Base-by-base conservation (phyloP, 2,888 invertebrate species). In the Agonopterix arenella region DNA sequence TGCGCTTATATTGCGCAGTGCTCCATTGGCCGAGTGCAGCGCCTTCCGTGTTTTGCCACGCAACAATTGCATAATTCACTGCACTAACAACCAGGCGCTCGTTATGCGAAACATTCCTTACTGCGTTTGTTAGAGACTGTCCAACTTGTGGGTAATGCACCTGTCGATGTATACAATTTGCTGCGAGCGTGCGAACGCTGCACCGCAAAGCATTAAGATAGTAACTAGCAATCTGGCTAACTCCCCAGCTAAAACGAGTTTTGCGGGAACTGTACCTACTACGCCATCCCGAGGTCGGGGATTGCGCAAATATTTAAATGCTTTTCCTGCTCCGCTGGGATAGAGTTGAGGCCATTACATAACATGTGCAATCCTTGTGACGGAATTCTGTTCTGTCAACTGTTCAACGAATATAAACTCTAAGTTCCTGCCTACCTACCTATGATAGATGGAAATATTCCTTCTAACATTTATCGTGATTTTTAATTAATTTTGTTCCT, bases 21-120 rank as follows among this genome's bases (percentile, higher is more conserved):
- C 80, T 84, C 85, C 72, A 83, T 80, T 85, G 83, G 78, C 80
- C 85, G 80, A 85, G 72, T 84, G 80, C 69, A 73, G 62, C 67
- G 75, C 73, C 84, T 86, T 86, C 86, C 86, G 84, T 70, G 76
- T 85, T 73, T 70, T 61, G 73, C 74, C 79, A 83, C 79, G 80
- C 79, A 79, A 81, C 64, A 45, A 64, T 84, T 84, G 71, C 80
- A 70, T 80, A 80, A 84, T 66, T 55, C 52, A 57, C 58, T 63
- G 58, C 60, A 59, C 62, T 58, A 60, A 53, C 60, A 56, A 57
- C 47, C 42, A 36, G 45, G 45, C 48, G 58, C 57, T 54, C 50
- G 52, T 50, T 44, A 51, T 50, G 49, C 54, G 55, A 53, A 49
- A 52, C 53, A 56, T 68, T 58, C 70, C 70, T 66, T 67, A 59